These are phyloP conservation scores for Zosterops lateralis DNA, from an alignment of 2,113 vertebrate species.

Conservation along the genomic window DNA sequence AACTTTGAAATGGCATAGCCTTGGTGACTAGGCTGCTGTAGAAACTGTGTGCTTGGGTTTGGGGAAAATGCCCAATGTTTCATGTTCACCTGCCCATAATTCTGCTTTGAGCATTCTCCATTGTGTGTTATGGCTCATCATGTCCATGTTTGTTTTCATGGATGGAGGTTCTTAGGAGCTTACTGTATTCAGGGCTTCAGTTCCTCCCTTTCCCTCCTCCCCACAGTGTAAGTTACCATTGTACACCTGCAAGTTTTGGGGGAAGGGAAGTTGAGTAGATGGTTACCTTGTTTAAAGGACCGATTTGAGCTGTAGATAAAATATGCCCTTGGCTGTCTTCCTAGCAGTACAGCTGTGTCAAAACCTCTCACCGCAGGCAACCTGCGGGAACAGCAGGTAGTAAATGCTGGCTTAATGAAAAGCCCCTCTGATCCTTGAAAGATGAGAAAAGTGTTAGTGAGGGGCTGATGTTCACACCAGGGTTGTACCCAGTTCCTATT, in stretches of 20 bases:
- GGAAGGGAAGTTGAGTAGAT: neutral
- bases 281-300: accelerated
- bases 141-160: neutral
- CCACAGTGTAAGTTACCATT: neutral
- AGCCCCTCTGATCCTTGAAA: neutral
- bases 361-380: neutral
- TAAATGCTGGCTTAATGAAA: neutral
- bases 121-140: neutral
- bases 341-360: neutral
- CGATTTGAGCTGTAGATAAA: neutral
- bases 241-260: neutral
- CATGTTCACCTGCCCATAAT: neutral
- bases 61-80: neutral
- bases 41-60: neutral
- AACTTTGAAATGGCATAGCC: neutral
- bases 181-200: neutral
- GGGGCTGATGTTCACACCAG: neutral
- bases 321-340: neutral
- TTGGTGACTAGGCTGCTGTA: neutral
- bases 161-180: neutral
- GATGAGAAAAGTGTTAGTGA: neutral
- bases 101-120: neutral
- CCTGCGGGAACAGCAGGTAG: neutral
- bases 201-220: neutral
- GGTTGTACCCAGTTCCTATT: neutral